Percentiles rank a stretch among this genome's conserved stretches.
These are phyloP conservation scores for Sebastolobus altivelis DNA, from an alignment of 2,797 vertebrate genomes.

Conservation along the genomic window DNA sequence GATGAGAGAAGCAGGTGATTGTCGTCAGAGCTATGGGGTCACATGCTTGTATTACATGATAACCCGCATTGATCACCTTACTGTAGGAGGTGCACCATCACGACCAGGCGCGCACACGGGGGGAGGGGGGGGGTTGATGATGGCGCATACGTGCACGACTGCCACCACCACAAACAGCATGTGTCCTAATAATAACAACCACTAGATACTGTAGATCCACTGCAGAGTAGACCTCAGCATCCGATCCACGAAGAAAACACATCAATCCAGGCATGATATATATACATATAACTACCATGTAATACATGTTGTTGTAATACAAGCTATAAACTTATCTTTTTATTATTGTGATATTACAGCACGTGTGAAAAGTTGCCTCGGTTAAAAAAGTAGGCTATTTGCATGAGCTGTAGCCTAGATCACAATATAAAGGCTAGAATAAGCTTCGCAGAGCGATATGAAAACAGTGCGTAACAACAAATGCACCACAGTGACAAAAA, in stretches of 20 bases:
- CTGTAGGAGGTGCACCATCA: constrained; percentile 45
- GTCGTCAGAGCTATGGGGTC: constrained; percentile 31
- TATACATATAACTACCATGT: neutral
- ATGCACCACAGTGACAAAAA: constrained; percentile 30
- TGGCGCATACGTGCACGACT: constrained; percentile 72
- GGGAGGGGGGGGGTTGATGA: constrained; percentile 17
- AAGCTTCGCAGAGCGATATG: constrained; percentile 1
- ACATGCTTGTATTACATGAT: constrained; percentile 52
- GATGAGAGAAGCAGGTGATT: constrained; percentile 43
- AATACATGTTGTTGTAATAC: neutral
- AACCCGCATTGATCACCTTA: constrained; percentile 60
- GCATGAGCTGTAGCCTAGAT: neutral
- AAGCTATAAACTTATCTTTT: neutral
- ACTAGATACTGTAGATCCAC: constrained; percentile 27
- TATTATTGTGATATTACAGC: constrained; percentile 9
- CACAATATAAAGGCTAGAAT: neutral
- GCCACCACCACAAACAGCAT: constrained; percentile 59
- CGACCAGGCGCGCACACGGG: constrained; percentile 39
- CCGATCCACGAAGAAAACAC: constrained; percentile 45
- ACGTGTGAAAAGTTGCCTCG: constrained; percentile 48
- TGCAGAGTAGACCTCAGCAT: constrained; percentile 57
- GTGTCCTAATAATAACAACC: constrained; percentile 65
- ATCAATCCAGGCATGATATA: neutral
- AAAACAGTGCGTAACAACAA: constrained; percentile 57
- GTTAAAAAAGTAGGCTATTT: constrained; percentile 23